Evolutionary conservation across 1,140 invertebrate genomes (phyloP).

Genomic region (Pygmarrhopalites habei): DNA sequence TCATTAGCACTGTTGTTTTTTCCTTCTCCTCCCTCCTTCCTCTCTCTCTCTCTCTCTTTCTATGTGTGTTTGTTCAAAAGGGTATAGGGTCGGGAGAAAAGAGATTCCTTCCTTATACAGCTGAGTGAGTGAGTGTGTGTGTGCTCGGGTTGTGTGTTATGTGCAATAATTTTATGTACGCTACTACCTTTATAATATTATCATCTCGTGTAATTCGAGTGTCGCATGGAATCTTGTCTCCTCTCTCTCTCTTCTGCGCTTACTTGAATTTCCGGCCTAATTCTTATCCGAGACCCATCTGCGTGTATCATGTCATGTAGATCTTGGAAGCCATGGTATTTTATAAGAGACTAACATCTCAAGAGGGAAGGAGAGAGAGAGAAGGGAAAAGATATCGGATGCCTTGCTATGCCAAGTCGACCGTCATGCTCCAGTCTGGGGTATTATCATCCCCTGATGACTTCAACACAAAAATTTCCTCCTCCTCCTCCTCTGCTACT

Average conservation of each 20-base stretch:
- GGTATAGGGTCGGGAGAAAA: not conserved
- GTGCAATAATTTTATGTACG: too few species aligned
- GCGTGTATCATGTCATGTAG: slow-evolving; percentile 25
- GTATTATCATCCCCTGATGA: not conserved
- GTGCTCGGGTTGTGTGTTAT: too few species aligned
- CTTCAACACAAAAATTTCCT: not conserved
- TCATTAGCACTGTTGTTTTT: slow-evolving; percentile 36
- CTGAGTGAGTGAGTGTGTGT: too few species aligned
- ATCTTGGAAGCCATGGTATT: slow-evolving; percentile 1
- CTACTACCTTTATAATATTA: too few species aligned
- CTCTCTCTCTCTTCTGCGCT: not conserved
- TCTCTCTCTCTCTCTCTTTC: too few species aligned
- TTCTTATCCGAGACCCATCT: slow-evolving; percentile 21
- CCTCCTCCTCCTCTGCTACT: not conserved
- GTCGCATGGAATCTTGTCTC: slow-evolving; percentile 4
- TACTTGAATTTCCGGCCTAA: slow-evolving; percentile 22
- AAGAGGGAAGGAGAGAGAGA: too few species aligned
- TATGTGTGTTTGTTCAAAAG: not conserved
- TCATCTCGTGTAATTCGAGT: slow-evolving; percentile 2
- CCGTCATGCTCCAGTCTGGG: slow-evolving; percentile 18
- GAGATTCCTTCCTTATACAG: too few species aligned
- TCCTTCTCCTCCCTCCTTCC: not conserved
- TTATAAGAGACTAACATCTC: too few species aligned
- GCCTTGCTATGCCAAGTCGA: slow-evolving; percentile 18
- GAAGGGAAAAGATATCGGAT: not conserved